A percentile compares a stretch with the other conserved stretches of the same genome.
Conservation (phyloP, 1,140 invertebrate species). For the Anthonomus grandis region DNA sequence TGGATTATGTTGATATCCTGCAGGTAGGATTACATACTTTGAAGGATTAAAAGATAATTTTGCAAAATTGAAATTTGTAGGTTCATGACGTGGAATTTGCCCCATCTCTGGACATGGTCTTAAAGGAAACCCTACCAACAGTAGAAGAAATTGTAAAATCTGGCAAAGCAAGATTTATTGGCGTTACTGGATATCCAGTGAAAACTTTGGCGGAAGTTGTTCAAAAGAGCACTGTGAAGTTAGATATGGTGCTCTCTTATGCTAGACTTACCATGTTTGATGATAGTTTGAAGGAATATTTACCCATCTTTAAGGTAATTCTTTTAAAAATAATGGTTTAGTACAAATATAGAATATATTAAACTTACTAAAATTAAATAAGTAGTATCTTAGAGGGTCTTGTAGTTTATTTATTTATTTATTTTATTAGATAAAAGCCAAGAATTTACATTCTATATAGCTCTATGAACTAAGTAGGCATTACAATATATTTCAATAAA, state of each 20-base stretch:
- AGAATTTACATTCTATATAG: too few relatives aligned
- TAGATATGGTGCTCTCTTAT: conserved; percentile 75
- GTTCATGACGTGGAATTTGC: conserved; percentile 91
- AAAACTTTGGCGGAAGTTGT: conserved; percentile 70
- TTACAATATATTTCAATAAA: too few relatives aligned
- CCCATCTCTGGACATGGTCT: conserved; percentile 67
- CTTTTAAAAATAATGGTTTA: too few relatives aligned
- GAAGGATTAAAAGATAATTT: background rate
- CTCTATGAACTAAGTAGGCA: too few relatives aligned
- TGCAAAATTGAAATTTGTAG: conserved; percentile 52
- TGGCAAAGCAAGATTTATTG: conserved; percentile 80
- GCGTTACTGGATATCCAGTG: conserved; percentile 84
- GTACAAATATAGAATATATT: too few relatives aligned
- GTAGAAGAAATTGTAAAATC: conserved; percentile 68
- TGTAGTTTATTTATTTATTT: background rate
- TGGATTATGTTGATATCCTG: conserved; percentile 86
- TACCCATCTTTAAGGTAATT: conserved; percentile 70
- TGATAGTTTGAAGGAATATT: conserved; percentile 67
- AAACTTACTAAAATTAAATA: too few relatives aligned
- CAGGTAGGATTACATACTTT: conserved; percentile 58
- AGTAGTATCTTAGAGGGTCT: background rate
- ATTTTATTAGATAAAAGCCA: background rate
- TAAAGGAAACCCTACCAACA: conserved; percentile 83
- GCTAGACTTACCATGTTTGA: conserved; percentile 77
- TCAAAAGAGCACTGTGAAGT: conserved; percentile 62